Evolutionary conservation across 2,888 invertebrate species (phyloP).

Genomic region (Tachina fera): DNA sequence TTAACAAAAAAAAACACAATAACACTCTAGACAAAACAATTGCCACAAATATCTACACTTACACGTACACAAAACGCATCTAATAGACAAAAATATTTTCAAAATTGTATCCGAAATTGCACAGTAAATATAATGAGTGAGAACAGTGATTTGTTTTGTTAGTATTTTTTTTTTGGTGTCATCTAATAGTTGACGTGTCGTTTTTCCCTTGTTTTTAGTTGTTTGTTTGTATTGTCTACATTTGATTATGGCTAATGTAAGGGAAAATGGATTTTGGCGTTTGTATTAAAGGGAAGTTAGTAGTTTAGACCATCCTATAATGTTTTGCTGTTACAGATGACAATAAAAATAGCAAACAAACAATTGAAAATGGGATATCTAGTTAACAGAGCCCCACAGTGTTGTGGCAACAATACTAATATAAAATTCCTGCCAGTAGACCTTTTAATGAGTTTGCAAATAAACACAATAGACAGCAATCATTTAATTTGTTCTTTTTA

Average conservation of each 20-base stretch:
- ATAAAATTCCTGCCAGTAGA: constrained; percentile 58
- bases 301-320: constrained; percentile 42
- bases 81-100: constrained; percentile 29
- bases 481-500: constrained; percentile 14
- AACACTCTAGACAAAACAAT: constrained; percentile 37
- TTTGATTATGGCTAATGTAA: constrained; percentile 39
- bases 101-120: constrained; percentile 31
- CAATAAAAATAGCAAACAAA: neutral
- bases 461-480: constrained; percentile 56
- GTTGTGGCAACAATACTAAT: constrained; percentile 25
- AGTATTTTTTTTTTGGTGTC: neutral
- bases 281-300: constrained; percentile 9
- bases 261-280: neutral
- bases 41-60: constrained; percentile 2
- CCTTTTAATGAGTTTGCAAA: constrained; percentile 65
- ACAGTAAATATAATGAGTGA: constrained; percentile 28
- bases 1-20: constrained; percentile 56
- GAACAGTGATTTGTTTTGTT: constrained; percentile 29
- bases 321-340: constrained; percentile 24
- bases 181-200: neutral
- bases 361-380: neutral
- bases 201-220: constrained; percentile 6
- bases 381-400: constrained; percentile 5
- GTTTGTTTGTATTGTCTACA: constrained; percentile 45
- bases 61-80: constrained; percentile 12